A percentile compares a stretch with the other conserved stretches of the same genome.
These are phyloP conservation scores for Cheilosia vernalis DNA, from an alignment of 2,888 invertebrate genomes.

Conservation along the genomic window DNA sequence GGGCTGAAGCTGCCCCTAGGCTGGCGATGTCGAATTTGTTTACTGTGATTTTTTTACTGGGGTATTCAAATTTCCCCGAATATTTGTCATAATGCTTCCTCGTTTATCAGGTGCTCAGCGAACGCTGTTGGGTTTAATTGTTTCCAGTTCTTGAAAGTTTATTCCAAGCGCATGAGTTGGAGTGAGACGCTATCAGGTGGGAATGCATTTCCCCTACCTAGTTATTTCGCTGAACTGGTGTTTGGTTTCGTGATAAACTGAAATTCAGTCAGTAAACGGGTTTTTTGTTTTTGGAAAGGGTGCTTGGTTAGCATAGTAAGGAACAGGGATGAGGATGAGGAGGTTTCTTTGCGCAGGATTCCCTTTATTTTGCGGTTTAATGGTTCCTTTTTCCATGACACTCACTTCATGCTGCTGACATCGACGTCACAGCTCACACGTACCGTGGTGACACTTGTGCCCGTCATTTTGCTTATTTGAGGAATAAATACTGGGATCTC, in stretches of 20 bases:
- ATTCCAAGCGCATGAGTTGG: conserved; percentile 40
- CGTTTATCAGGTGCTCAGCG: conserved; percentile 81
- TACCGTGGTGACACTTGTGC: conserved; percentile 79
- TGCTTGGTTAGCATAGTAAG: too few relatives aligned
- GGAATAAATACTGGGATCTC: conserved; percentile 78
- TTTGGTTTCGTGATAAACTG: conserved; percentile 7
- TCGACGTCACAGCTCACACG: too few relatives aligned
- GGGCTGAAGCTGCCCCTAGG: too few relatives aligned
- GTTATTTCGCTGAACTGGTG: conserved; percentile 8
- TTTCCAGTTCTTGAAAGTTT: conserved; percentile 17
- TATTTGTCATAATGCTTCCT: conserved; percentile 82
- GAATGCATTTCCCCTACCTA: conserved; percentile 50
- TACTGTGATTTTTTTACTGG: conserved; percentile 36
- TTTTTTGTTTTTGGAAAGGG: not conserved
- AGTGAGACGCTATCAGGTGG: conserved; percentile 45
- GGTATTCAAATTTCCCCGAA: conserved; percentile 75
- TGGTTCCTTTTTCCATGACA: too few relatives aligned
- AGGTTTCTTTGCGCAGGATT: too few relatives aligned
- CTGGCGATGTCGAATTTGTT: conserved; percentile 46
- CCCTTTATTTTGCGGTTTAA: too few relatives aligned
- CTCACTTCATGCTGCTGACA: too few relatives aligned
- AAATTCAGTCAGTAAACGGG: not conserved
- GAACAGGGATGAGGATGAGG: too few relatives aligned
- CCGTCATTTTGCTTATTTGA: conserved; percentile 84
- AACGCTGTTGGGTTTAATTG: not conserved